These are phyloP conservation scores for Zygogramma bicolorata DNA, from an alignment of 2,888 invertebrate genomes.

Conservation along the genomic window DNA sequence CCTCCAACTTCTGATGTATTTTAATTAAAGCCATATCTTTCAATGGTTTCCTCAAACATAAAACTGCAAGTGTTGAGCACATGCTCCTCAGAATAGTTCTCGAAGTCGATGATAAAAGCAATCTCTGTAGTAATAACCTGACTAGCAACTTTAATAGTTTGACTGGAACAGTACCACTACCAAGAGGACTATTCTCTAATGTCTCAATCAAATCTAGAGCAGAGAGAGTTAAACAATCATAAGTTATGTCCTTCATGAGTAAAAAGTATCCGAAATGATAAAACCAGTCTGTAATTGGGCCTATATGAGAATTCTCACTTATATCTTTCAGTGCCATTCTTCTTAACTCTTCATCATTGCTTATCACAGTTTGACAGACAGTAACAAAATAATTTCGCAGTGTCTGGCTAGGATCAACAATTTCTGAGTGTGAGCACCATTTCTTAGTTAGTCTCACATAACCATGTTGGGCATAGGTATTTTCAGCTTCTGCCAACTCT, in stretches of 20 bases:
- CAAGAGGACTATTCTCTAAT: constrained; percentile 72
- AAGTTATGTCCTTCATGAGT: constrained; percentile 70
- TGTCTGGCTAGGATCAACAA: constrained; percentile 47
- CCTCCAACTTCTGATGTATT: constrained; percentile 56
- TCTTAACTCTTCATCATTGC: constrained; percentile 69
- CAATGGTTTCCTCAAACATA: constrained; percentile 58
- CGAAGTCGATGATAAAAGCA: constrained; percentile 55
- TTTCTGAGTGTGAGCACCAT: constrained; percentile 58
- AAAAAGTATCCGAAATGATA: constrained; percentile 73
- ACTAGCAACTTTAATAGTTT: constrained; percentile 67
- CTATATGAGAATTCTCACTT: constrained; percentile 71
- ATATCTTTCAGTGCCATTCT: constrained; percentile 71
- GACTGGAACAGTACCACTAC: constrained; percentile 71
- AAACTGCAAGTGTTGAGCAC: constrained; percentile 58
- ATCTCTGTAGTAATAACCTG: constrained; percentile 58
- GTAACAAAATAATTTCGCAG: constrained; percentile 59
- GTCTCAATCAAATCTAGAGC: constrained; percentile 72
- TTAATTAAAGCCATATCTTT: constrained; percentile 58
- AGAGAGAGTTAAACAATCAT: constrained; percentile 61
- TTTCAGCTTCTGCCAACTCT: constrained; percentile 58
- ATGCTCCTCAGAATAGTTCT: constrained; percentile 58
- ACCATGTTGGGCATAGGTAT: constrained; percentile 56
- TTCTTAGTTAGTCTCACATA: constrained; percentile 55
- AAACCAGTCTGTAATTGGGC: constrained; percentile 73
- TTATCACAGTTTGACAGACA: constrained; percentile 68